Base-by-base conservation (phyloP, 2,888 invertebrate species). In the Andricus curvator region DNA sequence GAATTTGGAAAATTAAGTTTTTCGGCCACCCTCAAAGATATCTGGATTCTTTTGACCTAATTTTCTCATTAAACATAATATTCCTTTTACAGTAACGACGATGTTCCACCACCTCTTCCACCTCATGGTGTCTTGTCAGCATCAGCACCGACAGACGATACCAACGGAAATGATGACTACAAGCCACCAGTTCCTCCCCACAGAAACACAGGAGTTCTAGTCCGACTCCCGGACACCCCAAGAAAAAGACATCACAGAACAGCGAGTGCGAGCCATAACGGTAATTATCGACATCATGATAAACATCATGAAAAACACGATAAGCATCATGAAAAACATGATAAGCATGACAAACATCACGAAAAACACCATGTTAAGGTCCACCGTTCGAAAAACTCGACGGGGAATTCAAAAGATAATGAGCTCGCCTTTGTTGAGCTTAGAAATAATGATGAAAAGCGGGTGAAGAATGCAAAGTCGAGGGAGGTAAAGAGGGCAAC, bases 141-240 rank as follows among this genome's bases (percentile, higher is more conserved):
- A 74, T 51, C 78, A 87, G 84, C 78, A 90, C 87, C 81, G 84
- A 77, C 44, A n/a, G 86, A 88, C 65, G 84, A 86, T 22, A 83
- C 79, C 67, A 79, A 64, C 77, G 88, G 88, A 83, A 91, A 90
- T 81, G 92, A 94, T 89, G 95, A 95, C 88, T 97, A 97, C 93
- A 95, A 96, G 86, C 97, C 97, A 6, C 97, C 97, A n/a, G 97
- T 97, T 80, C 97, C 97, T 33, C 98, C 97, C 48, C 97, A 97
- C 91, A 94, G 97, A 86, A 96, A 96, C 93, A 94, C 96, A 60
- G 95, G 95, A 33, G 93, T 95, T 78, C 94, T 94, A 87, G 93
- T 94, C 60, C 94, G 94, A 89, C 81, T 88, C 0, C 89, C 91
- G 15, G 92, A 92, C 81, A 89, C 91, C 22, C 90, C 90, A 60